Base-by-base conservation (phyloP, 2,113 vertebrate genomes). In the Labeo rohita region DNA sequence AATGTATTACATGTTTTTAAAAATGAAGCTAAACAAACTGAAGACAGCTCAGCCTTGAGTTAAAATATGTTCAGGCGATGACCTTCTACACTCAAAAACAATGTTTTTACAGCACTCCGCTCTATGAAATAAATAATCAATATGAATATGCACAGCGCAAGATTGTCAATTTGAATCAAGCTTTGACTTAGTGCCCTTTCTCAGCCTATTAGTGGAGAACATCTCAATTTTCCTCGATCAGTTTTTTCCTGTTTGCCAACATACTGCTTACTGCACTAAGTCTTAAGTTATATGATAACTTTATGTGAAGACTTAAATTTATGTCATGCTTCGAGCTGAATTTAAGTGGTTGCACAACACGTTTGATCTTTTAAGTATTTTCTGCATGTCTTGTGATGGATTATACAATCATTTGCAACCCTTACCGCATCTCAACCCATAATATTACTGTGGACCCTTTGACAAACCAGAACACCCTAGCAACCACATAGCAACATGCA, bases 1-100 rank as follows among this genome's bases (percentile, higher is more conserved):
- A 49, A 66, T 16, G 2, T n/a, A 63, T 65, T 16, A 80, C 39
- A 28, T 63, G 21, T 74, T 65, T 63, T 45, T 45, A 61, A 80
- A 78, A 80, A 23, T 66, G 13, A 81, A 66, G 39, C 76, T n/a
- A 59, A 79, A 43, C 9, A 2, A 56, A 80, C 21, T 75, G 56
- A 63, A 61, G 54, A 47, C 2, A 34, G 13, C 77, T 63, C 12
- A 45, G n/a, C n/a, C 78, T 65, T 65, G 13, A 65, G 78, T 65
- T 61, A 2, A 15, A 23, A 65, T n/a, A 65, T n/a, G 23, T 81
- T 81, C 49, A 81, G 15, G 15, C 21, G 23, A 45, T 63, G 36
- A 7, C 36, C 34, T 63, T 59, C 36, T 9, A 1, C 39, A 23
- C 7, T 28, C 8, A 47, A 49, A 81, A 63, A 16, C 13, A 23